Evolutionary conservation across 2,888 invertebrate genomes (phyloP).

Genomic region (Patella caerulea): DNA sequence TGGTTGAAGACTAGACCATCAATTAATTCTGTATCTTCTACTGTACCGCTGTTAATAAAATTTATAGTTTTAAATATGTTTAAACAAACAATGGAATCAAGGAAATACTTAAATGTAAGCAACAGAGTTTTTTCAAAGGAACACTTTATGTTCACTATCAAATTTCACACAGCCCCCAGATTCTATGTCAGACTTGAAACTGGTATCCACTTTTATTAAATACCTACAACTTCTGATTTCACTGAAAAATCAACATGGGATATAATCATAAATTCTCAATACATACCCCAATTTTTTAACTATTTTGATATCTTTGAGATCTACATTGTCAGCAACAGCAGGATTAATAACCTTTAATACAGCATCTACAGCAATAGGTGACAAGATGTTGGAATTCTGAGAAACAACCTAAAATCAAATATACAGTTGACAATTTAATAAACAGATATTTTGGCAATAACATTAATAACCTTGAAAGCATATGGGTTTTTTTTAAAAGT

Average conservation of each 20-base stretch:
- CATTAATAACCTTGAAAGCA: too few relatives aligned
- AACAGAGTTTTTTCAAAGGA: too few relatives aligned
- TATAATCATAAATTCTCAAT: too few relatives aligned
- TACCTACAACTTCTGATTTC: neutral
- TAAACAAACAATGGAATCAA: too few relatives aligned
- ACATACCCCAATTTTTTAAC: conserved; percentile 88
- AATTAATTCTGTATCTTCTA: conserved; percentile 96
- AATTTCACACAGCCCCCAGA: too few relatives aligned
- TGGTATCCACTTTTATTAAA: neutral
- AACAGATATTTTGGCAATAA: too few relatives aligned
- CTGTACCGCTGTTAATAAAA: conserved; percentile 80
- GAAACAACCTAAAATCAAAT: conserved; percentile 83
- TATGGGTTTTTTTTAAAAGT: too few relatives aligned
- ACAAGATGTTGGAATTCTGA: conserved; percentile 94
- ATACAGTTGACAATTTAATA: too few relatives aligned
- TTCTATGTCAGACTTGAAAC: neutral
- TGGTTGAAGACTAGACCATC: conserved; percentile 96
- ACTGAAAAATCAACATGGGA: neutral
- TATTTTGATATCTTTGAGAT: conserved; percentile 94
- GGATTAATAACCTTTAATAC: conserved; percentile 88
- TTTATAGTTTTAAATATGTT: neutral
- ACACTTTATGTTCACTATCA: too few relatives aligned
- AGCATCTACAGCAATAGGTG: conserved; percentile 97
- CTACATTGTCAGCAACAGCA: conserved; percentile 81
- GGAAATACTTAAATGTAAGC: too few relatives aligned